These are phyloP conservation scores for Sinonovacula constricta DNA, from an alignment of 1,140 invertebrate species.

Conservation along the genomic window DNA sequence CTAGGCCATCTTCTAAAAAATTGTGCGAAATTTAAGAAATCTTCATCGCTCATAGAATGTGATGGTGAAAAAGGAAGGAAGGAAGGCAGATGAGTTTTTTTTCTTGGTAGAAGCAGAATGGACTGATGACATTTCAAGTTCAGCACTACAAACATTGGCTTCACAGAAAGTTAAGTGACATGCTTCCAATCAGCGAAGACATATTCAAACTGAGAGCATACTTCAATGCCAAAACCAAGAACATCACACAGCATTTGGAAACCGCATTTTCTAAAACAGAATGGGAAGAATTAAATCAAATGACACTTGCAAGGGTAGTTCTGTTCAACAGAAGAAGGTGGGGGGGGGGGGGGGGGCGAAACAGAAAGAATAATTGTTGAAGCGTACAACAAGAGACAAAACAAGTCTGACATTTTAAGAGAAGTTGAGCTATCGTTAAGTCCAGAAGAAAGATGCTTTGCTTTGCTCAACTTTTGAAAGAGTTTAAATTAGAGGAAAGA, in stretches of 20 bases:
- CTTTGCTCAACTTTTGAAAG: neutral
- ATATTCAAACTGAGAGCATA: conserved; percentile 13
- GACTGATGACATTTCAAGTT: conserved; percentile 7
- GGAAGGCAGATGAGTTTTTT: conserved; percentile 21
- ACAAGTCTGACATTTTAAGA: neutral
- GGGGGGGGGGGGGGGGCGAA: conserved; percentile 34
- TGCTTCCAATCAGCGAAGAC: neutral
- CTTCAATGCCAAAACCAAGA: conserved; percentile 15
- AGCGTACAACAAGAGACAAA: neutral
- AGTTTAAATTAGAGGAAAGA: conserved; percentile 29
- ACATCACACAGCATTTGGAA: neutral
- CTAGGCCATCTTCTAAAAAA: conserved; percentile 52
- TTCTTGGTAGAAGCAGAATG: conserved; percentile 12
- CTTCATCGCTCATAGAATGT: conserved; percentile 1
- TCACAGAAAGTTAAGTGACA: conserved; percentile 14
- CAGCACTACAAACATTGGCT: conserved; percentile 5
- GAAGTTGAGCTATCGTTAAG: conserved; percentile 16
- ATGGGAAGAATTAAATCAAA: no score
- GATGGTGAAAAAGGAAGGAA: conserved; percentile 3
- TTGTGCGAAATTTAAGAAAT: conserved; percentile 48
- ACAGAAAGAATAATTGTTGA: neutral
- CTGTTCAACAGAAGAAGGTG: conserved; percentile 20
- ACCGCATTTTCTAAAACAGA: conserved; percentile 13
- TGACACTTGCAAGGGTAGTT: conserved; percentile 3
- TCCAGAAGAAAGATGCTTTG: conserved; percentile 16